phyloP scores from a whole-genome alignment of 2,888 invertebrate genomes.

The Caenorhabditis sp. region DNA sequence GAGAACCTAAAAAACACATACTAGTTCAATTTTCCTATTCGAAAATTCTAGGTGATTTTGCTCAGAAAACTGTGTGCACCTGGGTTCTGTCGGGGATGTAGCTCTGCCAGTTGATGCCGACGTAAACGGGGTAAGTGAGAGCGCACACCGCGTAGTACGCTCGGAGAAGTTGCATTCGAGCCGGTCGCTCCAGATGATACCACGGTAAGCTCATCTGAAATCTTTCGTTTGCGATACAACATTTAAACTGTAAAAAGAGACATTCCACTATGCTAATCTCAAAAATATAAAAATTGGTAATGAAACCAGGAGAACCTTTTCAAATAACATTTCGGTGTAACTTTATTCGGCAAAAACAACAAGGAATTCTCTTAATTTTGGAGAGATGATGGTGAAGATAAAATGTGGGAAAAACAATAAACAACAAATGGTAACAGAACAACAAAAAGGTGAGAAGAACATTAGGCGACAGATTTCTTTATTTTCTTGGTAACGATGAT shows the following conservation, averaged over 20 bases:
- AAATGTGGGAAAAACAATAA: conserved; percentile 11
- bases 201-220: conserved; percentile 56
- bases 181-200: conserved; percentile 58
- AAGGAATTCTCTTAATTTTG: too few relatives aligned
- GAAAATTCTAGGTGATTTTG: too few relatives aligned
- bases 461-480: conserved; percentile 2
- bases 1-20: conserved; percentile 40
- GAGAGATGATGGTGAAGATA: background rate
- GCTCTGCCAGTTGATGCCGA: conserved; percentile 51
- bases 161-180: conserved; percentile 53
- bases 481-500: conserved; percentile 23
- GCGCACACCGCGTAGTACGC: conserved; percentile 53
- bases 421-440: conserved; percentile 19
- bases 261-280: too few relatives aligned
- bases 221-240: too few relatives aligned
- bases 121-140: conserved; percentile 52
- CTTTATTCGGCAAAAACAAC: too few relatives aligned
- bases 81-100: conserved; percentile 58
- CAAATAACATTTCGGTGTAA: too few relatives aligned
- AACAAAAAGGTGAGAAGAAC: conserved; percentile 4
- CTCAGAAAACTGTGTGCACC: too few relatives aligned
- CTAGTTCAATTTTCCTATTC: too few relatives aligned
- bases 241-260: too few relatives aligned
- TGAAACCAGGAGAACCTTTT: too few relatives aligned
- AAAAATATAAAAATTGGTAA: too few relatives aligned